Conservation (phyloP, 2,888 invertebrate genomes). For the Papilio protenor region DNA sequence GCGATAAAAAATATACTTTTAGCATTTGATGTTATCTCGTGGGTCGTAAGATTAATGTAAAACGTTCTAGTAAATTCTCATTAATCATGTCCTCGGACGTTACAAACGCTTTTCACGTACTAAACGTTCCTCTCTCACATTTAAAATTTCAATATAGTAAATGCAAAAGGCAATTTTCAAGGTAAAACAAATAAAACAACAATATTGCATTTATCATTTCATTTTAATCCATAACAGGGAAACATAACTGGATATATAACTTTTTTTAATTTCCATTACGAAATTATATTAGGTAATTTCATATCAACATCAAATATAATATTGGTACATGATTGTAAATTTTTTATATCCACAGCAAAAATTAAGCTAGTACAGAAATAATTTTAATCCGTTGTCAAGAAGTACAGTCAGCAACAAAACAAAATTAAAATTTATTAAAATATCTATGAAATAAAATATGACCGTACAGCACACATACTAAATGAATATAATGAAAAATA, state of each 20-base stretch:
- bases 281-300: background rate
- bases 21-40: constrained; percentile 3
- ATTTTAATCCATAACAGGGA: constrained; percentile 46
- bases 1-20: background rate
- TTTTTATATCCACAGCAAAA: background rate
- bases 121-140: background rate
- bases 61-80: background rate
- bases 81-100: constrained; percentile 6
- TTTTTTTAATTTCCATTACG: background rate
- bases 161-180: background rate
- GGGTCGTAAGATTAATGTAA: constrained; percentile 13
- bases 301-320: constrained; percentile 30
- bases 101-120: background rate
- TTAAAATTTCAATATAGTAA: background rate
- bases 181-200: constrained; percentile 47
- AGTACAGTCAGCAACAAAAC: constrained; percentile 38
- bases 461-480: background rate
- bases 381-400: background rate
- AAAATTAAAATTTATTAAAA: constrained; percentile 3
- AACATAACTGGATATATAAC: constrained; percentile 38
- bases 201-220: constrained; percentile 47
- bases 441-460: background rate
- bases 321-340: constrained; percentile 34
- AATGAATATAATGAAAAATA: background rate
- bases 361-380: constrained; percentile 14